These are phyloP conservation scores for Polypedilum vanderplanki DNA, from an alignment of 1,140 invertebrate species.

Conservation along the genomic window DNA sequence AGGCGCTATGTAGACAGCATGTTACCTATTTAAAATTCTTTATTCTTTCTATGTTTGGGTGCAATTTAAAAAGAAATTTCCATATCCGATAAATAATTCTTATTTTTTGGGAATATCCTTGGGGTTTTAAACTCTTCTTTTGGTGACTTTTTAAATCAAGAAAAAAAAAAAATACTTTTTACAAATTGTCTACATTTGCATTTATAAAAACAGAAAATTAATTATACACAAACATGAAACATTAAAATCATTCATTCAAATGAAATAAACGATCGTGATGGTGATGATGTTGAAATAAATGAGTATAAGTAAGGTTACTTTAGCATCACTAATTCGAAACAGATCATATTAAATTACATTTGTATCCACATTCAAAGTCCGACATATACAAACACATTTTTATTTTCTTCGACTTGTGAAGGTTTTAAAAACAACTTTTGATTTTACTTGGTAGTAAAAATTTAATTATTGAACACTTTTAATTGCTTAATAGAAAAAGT, in stretches of 20 bases:
- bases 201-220: too few species aligned
- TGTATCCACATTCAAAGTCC: not conserved
- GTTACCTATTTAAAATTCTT: slow-evolving; percentile 3
- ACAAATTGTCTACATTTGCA: too few species aligned
- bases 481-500: too few species aligned
- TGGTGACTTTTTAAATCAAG: too few species aligned
- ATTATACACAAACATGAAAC: too few species aligned
- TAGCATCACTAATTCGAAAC: slow-evolving; percentile 25
- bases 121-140: not conserved
- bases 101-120: not conserved
- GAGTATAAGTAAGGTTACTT: slow-evolving; percentile 23
- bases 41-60: not conserved
- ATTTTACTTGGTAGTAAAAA: slow-evolving; percentile 10
- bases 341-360: slow-evolving; percentile 25
- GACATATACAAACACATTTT: not conserved
- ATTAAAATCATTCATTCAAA: too few species aligned
- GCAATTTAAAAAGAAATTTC: not conserved
- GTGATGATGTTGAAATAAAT: slow-evolving; percentile 19
- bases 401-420: not conserved
- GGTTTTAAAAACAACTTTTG: not conserved
- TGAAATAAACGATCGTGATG: not conserved
- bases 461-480: too few species aligned
- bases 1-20: slow-evolving; percentile 15
- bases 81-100: not conserved
- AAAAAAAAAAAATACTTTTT: too few species aligned